Evolutionary conservation across 2,888 invertebrate genomes (phyloP).

Genomic region (Alviniconcha strummeri): DNA sequence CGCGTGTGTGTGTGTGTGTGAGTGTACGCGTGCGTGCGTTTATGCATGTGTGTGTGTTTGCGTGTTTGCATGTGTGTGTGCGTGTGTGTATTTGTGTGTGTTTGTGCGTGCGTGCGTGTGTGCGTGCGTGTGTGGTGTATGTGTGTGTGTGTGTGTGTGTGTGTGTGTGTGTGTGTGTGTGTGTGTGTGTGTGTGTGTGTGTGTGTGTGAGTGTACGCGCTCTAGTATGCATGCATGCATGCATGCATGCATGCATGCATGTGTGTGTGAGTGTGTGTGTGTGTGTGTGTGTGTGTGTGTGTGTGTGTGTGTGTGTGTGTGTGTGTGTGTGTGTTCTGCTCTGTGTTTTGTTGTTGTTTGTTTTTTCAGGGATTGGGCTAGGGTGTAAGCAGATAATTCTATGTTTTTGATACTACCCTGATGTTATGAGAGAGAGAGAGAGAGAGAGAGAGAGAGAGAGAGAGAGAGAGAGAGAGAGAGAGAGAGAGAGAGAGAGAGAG

Average conservation of each 20-base stretch:
- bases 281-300: too few relatives aligned
- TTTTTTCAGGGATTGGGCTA: too few relatives aligned
- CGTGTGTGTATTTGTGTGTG: not conserved
- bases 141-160: not conserved
- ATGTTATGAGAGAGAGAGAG: not conserved
- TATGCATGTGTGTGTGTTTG: not conserved
- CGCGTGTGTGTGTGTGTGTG: not conserved
- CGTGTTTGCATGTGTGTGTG: not conserved
- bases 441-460: not conserved
- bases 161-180: not conserved
- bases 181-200: not conserved
- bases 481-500: slow-evolving; percentile 1
- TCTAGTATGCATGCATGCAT: too few relatives aligned
- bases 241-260: too few relatives aligned
- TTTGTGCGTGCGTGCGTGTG: not conserved
- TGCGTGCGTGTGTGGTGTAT: not conserved
- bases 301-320: too few relatives aligned
- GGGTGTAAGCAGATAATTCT: not conserved
- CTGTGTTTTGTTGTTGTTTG: not conserved
- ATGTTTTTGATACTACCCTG: too few relatives aligned
- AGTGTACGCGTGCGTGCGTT: not conserved
- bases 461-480: slow-evolving; percentile 1
- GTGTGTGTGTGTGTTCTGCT: not conserved
- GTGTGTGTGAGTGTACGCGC: too few relatives aligned
- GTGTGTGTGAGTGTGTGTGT: too few relatives aligned